Conservation (phyloP, 2,797 vertebrate genomes). For the Heteromormyrus szaboi region DNA sequence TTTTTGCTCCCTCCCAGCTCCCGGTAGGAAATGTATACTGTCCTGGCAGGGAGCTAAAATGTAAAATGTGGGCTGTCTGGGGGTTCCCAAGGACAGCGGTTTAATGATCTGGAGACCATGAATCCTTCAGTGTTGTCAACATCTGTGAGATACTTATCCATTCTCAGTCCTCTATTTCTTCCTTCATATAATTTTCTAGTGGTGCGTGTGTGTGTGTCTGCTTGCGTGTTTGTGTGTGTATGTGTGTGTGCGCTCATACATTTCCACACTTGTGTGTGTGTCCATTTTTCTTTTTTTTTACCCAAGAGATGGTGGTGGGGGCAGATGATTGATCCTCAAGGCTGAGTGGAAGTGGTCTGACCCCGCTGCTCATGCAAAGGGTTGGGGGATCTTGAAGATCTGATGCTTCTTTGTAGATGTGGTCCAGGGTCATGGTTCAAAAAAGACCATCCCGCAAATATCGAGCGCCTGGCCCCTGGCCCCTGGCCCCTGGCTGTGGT, state of each 20-base stretch:
- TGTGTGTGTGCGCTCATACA: background rate
- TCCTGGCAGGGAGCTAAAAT: background rate
- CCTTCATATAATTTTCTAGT: background rate
- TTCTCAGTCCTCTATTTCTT: background rate
- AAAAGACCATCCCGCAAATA: background rate
- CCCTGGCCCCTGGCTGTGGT: background rate
- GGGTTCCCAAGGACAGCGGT: background rate
- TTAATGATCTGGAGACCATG: background rate
- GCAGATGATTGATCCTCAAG: background rate
- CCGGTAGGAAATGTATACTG: background rate
- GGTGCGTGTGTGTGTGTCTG: background rate
- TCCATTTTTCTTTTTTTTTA: background rate
- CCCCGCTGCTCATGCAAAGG: background rate
- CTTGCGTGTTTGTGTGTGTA: background rate
- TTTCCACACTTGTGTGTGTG: background rate
- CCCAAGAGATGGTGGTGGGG: background rate
- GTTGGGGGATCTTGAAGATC: background rate
- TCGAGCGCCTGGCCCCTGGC: background rate
- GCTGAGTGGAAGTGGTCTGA: background rate
- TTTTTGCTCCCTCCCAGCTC: background rate
- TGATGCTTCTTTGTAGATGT: background rate
- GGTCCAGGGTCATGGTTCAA: background rate
- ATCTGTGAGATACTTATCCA: background rate
- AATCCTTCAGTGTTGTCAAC: background rate
- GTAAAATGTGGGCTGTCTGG: background rate